Base-by-base conservation (phyloP, 2,797 vertebrate genomes). In the Triplophysa bombifrons region DNA sequence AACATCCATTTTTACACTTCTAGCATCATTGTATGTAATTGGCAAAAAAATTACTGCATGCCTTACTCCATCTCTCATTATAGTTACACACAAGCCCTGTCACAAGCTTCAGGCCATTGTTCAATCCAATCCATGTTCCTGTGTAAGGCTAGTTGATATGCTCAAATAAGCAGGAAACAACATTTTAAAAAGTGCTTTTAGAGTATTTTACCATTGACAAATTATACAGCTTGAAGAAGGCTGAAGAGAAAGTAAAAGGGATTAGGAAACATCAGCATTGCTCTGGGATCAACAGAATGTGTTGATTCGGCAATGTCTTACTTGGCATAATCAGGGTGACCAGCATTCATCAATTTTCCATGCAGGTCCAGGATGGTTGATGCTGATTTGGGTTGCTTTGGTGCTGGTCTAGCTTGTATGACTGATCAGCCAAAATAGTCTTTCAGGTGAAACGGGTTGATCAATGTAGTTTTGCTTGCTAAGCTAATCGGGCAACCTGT, bases 381-480 rank as follows among this genome's bases (percentile, higher is more conserved):
- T 63, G 60, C 27, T 63, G 60, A 16, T 63, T 30, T 2, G 2
- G 14, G 22, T 25, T 27, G 58, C 4, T 27, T 16, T 27, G 58
- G 22, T 63, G 60, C 14, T 17, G 27, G 60, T 30, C 16, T 16
- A 63, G 14, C 60, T 34, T 30, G 60, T 10, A 10, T 16, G 60
- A 30, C 60, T 34, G 60, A 60, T 27, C 13, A 6, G 58, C 58
- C 60, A 30, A 14, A 25, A 61, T 17, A 30, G 60, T 34, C 27
- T 63, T 63, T 60, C 56, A 60, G 56, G 56, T 25, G 13, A 60
- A 60, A 60, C 56, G 27, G 22, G 12, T 60, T 60, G 56, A 27
- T 11, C 56, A 27, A 27, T 4, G 2, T 6, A 27, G 22, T 14
- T 25, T 27, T 60, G 12, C 22, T 60, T 5, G 55, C 13, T 6